Conservation (phyloP, 2,888 invertebrate species). For the Balanococcus diminutus region DNA sequence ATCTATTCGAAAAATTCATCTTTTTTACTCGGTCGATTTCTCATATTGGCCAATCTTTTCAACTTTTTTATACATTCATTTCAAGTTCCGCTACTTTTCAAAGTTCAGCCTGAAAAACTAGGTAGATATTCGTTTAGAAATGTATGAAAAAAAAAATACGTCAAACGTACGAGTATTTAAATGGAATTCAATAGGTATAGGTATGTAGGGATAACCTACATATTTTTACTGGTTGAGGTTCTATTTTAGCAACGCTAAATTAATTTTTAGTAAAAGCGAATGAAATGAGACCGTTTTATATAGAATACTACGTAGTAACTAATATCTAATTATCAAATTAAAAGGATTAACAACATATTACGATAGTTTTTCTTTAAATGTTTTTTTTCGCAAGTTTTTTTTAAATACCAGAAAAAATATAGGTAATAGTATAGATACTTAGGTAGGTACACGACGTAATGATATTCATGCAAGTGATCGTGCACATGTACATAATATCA, state of each 20-base stretch:
- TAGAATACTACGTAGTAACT: not conserved
- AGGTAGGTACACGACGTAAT: not conserved
- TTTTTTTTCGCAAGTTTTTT: not conserved
- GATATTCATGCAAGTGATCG: conserved; percentile 34
- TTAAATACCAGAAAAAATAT: not conserved
- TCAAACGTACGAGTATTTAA: not conserved
- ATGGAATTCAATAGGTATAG: conserved; percentile 21
- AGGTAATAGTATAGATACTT: not conserved
- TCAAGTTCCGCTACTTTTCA: not conserved
- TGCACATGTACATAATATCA: not conserved
- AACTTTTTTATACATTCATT: not conserved
- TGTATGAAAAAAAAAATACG: conserved; percentile 1
- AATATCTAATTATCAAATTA: not conserved
- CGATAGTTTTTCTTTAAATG: conserved; percentile 22
- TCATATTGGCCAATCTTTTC: not conserved
- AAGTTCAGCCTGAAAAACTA: not conserved
- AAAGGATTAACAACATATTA: conserved; percentile 12
- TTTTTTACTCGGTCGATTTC: not conserved
- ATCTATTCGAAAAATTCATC: not conserved
- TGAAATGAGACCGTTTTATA: conserved; percentile 8
- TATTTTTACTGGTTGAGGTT: not conserved
- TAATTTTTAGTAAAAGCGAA: conserved; percentile 20
- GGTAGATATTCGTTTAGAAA: not conserved
- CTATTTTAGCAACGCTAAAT: not conserved
- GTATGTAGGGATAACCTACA: conserved; percentile 11